Conservation (phyloP, 1,140 invertebrate species). For the Temnothorax longispinosus region DNA sequence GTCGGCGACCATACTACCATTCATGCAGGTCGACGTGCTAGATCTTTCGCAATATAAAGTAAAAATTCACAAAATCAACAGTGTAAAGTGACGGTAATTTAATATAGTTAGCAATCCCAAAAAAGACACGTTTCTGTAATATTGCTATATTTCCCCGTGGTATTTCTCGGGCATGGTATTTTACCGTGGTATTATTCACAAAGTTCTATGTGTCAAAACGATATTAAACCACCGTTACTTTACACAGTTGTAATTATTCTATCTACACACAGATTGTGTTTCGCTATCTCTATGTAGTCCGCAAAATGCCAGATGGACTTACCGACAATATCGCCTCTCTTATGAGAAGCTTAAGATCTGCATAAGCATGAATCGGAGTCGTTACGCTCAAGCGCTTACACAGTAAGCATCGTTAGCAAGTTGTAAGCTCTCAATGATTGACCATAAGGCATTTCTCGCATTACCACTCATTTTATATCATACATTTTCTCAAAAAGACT, state of each 20-base stretch:
- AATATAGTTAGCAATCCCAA: not conserved
- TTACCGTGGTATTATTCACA: not conserved
- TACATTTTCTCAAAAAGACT: constrained; percentile 32
- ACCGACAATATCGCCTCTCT: constrained; percentile 44
- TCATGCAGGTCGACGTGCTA: not conserved
- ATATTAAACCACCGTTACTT: constrained; percentile 12
- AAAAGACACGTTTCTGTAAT: not conserved
- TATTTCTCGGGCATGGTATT: not conserved
- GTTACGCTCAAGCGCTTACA: constrained; percentile 72
- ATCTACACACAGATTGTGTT: constrained; percentile 30
- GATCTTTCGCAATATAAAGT: constrained; percentile 4
- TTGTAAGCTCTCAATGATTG: constrained; percentile 49
- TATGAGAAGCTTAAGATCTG: constrained; percentile 46
- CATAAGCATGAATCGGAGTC: constrained; percentile 29
- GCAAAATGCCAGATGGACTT: constrained; percentile 46
- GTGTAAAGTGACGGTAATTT: constrained; percentile 9
- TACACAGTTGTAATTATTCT: constrained; percentile 17
- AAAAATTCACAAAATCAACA: constrained; percentile 14
- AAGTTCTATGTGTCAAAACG: not conserved
- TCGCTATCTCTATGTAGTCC: constrained; percentile 44
- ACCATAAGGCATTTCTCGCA: constrained; percentile 39
- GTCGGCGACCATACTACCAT: constrained; percentile 17
- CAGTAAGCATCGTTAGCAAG: constrained; percentile 71
- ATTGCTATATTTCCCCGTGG: not conserved
- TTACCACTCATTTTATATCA: not conserved